Conservation (phyloP, 2,888 invertebrate genomes). For the Marronus borbonicus region DNA sequence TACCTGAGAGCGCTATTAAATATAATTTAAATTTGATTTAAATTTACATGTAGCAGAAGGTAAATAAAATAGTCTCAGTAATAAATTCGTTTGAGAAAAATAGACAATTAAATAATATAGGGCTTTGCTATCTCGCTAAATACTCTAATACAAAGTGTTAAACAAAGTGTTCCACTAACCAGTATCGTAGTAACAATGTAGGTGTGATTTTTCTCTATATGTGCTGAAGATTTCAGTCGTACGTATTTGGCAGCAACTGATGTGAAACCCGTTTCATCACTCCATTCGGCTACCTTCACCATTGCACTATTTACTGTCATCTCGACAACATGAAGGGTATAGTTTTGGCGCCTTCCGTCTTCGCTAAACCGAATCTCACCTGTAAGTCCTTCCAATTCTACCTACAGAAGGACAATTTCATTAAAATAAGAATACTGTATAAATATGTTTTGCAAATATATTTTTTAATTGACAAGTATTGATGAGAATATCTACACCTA, state of each 20-base stretch:
- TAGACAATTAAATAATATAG: no score
- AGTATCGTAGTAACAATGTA: conserved; percentile 90
- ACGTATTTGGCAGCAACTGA: conserved; percentile 84
- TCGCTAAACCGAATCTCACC: conserved; percentile 94
- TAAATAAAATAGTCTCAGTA: no score
- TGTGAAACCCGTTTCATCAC: conserved; percentile 83
- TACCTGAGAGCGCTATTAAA: no score
- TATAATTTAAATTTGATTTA: no score
- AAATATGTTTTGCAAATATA: no score
- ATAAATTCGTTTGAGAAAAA: no score
- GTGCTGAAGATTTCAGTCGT: conserved; percentile 79
- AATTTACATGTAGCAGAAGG: no score
- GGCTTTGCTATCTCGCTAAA: no score
- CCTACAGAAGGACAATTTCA: conserved; percentile 73
- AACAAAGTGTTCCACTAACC: conserved; percentile 69
- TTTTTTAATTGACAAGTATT: no score
- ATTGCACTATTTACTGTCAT: conserved; percentile 95
- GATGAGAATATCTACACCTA: no score
- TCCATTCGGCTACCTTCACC: conserved; percentile 94
- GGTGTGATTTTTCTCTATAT: conserved; percentile 86
- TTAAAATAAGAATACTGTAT: no score
- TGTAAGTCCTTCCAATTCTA: conserved; percentile 91
- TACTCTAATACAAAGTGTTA: background rate
- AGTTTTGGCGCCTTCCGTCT: conserved; percentile 90
- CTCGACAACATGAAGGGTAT: conserved; percentile 91